Percentiles rank a stretch among this genome's conserved stretches.
These are phyloP conservation scores for Scrobipalpa atriplicella DNA, from an alignment of 2,888 invertebrate genomes.

Conservation along the genomic window DNA sequence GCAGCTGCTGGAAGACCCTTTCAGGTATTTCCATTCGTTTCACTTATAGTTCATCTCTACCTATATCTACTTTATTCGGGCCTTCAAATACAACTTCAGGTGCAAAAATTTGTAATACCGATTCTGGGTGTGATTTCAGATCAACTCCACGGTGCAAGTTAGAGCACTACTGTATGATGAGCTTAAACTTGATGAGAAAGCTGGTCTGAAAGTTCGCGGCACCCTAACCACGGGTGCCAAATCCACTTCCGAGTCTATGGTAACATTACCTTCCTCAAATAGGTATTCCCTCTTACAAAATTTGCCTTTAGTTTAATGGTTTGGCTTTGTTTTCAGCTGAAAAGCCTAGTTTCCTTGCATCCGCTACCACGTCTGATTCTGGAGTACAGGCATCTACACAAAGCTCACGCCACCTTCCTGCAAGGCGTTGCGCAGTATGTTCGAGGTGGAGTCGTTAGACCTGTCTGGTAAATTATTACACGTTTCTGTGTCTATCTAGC, in stretches of 20 bases:
- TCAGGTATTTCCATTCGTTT: background rate
- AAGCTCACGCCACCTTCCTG: constrained; percentile 74
- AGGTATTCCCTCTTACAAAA: background rate
- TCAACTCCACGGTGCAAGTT: constrained; percentile 52
- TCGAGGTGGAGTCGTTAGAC: constrained; percentile 58
- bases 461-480: constrained; percentile 63
- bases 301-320: background rate
- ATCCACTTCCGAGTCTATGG: constrained; percentile 75
- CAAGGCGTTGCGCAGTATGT: constrained; percentile 68
- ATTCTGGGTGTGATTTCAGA: background rate
- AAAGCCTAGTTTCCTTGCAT: constrained; percentile 61
- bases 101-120: no score
- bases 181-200: constrained; percentile 63
- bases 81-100: no score
- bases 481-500: background rate
- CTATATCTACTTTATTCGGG: no score
- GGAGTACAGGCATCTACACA: constrained; percentile 74
- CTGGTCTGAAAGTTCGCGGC: constrained; percentile 62
- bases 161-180: constrained; percentile 72
- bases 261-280: constrained; percentile 35
- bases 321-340: constrained; percentile 52
- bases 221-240: constrained; percentile 64
- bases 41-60: no score
- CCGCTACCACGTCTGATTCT: constrained; percentile 70
- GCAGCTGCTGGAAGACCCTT: constrained; percentile 12